Evolutionary conservation across 2,888 invertebrate species (phyloP).

Genomic region (Agrochola macilenta): DNA sequence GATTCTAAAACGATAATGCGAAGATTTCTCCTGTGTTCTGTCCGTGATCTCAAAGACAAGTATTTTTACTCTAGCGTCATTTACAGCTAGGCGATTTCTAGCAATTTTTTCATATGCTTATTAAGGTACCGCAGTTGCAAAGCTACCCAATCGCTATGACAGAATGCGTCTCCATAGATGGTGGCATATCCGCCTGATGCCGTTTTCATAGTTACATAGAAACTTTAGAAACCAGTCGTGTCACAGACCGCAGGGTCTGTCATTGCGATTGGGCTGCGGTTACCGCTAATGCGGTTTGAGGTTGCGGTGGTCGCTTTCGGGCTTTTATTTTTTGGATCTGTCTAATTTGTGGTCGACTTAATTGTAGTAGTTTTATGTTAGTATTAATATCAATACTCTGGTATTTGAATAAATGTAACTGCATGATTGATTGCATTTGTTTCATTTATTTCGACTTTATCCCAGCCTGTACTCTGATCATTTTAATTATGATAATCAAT

Average conservation of each 20-base stretch:
- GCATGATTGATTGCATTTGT: not conserved
- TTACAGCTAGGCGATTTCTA: not conserved
- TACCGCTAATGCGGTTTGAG: not conserved
- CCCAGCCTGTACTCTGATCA: not conserved
- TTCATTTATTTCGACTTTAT: constrained; percentile 7
- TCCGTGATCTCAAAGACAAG: not conserved
- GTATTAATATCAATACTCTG: not conserved
- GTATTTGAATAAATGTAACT: constrained; percentile 28
- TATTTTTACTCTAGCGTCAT: not conserved
- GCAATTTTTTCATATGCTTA: not conserved
- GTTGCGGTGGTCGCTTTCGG: not conserved
- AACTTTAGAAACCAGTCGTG: too few species aligned
- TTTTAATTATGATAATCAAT: not conserved
- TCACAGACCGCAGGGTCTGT: not conserved
- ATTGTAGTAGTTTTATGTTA: not conserved
- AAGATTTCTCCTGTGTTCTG: not conserved
- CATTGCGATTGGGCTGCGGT: not conserved
- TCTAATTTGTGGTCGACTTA: not conserved
- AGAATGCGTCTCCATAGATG: not conserved
- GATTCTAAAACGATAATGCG: not conserved
- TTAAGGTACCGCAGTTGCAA: not conserved
- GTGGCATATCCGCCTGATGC: not conserved
- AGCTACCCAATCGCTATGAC: too few species aligned
- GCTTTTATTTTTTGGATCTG: not conserved
- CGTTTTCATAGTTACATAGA: not conserved